Conservation (phyloP, 1,140 invertebrate species). For the Drosophila biarmipes region DNA sequence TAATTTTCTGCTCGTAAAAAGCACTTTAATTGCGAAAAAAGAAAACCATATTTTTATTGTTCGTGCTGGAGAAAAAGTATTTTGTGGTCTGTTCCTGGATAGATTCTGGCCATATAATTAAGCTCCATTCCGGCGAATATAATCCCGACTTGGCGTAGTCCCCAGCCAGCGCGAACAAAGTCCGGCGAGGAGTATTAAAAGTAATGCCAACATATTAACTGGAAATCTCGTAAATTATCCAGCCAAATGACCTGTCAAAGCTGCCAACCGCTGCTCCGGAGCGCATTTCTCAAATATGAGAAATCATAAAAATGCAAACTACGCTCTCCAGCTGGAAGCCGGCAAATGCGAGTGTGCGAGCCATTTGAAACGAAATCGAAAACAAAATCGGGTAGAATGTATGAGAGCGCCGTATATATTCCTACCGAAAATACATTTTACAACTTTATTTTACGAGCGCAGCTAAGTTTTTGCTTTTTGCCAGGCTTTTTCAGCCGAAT, state of each 20-base stretch:
- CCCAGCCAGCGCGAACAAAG: constrained; percentile 6
- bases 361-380: constrained; percentile 80
- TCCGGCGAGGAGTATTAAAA: constrained; percentile 54
- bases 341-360: constrained; percentile 43
- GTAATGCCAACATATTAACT: constrained; percentile 78
- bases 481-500: constrained; percentile 37
- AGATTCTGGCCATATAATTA: constrained; percentile 69
- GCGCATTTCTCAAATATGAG: constrained; percentile 58
- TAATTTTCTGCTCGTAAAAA: constrained; percentile 76
- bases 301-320: constrained; percentile 57
- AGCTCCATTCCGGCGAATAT: constrained; percentile 51
- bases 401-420: constrained; percentile 30
- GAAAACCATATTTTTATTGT: constrained; percentile 68
- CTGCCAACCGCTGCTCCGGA: constrained; percentile 23
- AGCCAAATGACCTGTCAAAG: constrained; percentile 70
- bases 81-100: constrained; percentile 34
- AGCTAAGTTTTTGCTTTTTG: constrained; percentile 52
- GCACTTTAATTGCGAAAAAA: constrained; percentile 67
- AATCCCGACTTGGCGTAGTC: constrained; percentile 55
- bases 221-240: constrained; percentile 77
- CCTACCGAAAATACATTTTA: constrained; percentile 75
- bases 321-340: constrained; percentile 37
- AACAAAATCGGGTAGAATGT: constrained; percentile 56
- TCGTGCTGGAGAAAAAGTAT: constrained; percentile 39
- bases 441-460: constrained; percentile 78